Conservation (phyloP, 2,888 invertebrate species). For the Galerucella calmariensis region DNA sequence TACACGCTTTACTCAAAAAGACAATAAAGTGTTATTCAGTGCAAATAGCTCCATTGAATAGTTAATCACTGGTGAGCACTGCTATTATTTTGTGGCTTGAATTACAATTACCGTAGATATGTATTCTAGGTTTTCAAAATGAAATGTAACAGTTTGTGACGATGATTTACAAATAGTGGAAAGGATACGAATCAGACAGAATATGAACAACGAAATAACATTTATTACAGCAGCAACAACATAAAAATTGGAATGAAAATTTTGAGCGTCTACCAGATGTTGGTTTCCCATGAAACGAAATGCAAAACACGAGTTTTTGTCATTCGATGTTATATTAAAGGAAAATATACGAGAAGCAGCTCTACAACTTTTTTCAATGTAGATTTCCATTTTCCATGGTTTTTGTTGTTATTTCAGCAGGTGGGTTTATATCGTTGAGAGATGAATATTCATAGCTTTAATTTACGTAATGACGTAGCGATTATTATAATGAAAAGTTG, state of each 20-base stretch:
- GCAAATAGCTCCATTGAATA: too few relatives aligned
- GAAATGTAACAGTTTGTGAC: neutral
- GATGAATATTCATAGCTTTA: slow-evolving; percentile 16
- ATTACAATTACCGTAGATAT: too few relatives aligned
- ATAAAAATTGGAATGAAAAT: slow-evolving; percentile 56
- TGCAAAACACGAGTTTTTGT: slow-evolving; percentile 49
- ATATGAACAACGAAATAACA: slow-evolving; percentile 28
- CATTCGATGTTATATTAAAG: slow-evolving; percentile 48
- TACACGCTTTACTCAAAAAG: too few relatives aligned
- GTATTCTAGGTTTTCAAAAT: too few relatives aligned
- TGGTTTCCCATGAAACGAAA: slow-evolving; percentile 52
- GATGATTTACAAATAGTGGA: neutral
- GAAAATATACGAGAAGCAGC: slow-evolving; percentile 41
- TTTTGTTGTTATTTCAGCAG: slow-evolving; percentile 18
- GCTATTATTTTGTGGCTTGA: too few relatives aligned
- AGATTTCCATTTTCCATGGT: slow-evolving; percentile 12
- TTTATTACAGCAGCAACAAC: slow-evolving; percentile 44
- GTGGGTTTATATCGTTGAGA: slow-evolving; percentile 6
- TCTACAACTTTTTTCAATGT: slow-evolving; percentile 22
- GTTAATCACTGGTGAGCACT: too few relatives aligned
- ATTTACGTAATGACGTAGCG: neutral
- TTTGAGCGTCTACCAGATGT: slow-evolving; percentile 55
- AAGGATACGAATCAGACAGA: neutral
- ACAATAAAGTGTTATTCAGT: too few relatives aligned
- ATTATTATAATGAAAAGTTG: slow-evolving; percentile 3